A percentile compares a stretch with the other conserved stretches of the same genome.
Evolutionary conservation across 2,113 vertebrate species (phyloP).

Genomic region (Ellobius talpinus): DNA sequence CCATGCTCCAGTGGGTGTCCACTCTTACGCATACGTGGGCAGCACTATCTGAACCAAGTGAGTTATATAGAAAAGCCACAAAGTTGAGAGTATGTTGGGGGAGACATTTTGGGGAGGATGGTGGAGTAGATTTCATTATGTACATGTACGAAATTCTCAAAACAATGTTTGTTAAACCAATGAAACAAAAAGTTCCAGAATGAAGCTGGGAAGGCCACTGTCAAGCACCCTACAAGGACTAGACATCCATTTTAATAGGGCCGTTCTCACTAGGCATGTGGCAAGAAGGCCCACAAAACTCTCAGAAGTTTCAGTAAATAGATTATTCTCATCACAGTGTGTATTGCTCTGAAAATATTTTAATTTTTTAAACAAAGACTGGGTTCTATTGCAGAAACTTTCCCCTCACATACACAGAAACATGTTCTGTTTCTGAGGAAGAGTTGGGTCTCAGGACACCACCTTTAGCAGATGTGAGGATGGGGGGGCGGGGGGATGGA

Average conservation of each 20-base stretch:
- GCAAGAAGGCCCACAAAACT: background rate
- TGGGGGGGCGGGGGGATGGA: too few species aligned
- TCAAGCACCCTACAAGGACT: background rate
- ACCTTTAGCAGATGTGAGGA: background rate
- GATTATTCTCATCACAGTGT: background rate
- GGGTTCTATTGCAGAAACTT: background rate
- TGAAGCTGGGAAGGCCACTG: background rate
- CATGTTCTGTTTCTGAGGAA: slow-evolving; percentile 33
- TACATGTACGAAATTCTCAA: background rate
- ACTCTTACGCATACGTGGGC: background rate
- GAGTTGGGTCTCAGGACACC: background rate
- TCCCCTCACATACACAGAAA: slow-evolving; percentile 10
- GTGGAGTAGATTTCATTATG: background rate
- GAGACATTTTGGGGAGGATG: background rate
- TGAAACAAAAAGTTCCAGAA: background rate
- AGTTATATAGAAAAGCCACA: background rate
- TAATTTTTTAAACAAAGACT: background rate
- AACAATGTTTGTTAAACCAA: background rate
- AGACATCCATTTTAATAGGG: background rate
- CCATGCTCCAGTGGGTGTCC: background rate
- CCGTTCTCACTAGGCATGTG: background rate
- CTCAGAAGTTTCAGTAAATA: background rate
- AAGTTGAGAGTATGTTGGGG: background rate
- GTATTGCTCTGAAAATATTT: background rate
- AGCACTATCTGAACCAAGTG: background rate